Evolutionary conservation across 2,113 vertebrate genomes (phyloP), one percentile per base, ranked within the genome.

Genomic region (Colossoma macropomum): DNA sequence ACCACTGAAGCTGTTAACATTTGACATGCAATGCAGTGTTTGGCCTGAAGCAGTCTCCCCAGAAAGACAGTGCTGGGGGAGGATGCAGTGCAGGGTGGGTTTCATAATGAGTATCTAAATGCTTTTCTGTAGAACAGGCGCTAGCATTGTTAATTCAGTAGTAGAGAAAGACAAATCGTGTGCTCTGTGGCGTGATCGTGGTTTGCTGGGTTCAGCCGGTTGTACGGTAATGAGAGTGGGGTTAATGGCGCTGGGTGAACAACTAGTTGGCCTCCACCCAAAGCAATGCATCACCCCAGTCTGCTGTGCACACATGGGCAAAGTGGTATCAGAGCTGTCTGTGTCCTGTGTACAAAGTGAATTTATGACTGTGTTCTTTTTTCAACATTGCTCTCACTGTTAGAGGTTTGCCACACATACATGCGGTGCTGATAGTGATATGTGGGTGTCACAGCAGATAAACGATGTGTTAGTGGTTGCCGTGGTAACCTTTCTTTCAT

Each of bases 271-370:
- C 66, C 19, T 70, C 32, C 34, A 41, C 17, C 66, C 66, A 70
- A n/a, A 70, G 66, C 34, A 23, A 70, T 70, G 66, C 34, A 41
- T 70, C 87, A 87, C 85, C 84, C 79, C 56, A 28, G 50, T 23
- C 63, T 45, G 71, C 68, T 69, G 66, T 82, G 73, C 83, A 32
- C 23, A 16, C 34, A n/a, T 50, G 30, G 34, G 23, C 52, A 17
- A 27, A 11, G 25, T 25, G 50, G 65, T 30, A 68, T 76, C 63
- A 13, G 27, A 41, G 23, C 28, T 52, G 73, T 60, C 38, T 69
- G 52, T 45, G 13, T 27, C 4, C n/a, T 27, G 41, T 79, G 45
- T 54, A 38, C 19, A 82, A 68, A 17, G 34, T 1, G 23, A 54
- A 66, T n/a, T 50, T 48, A 63, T 56, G 73, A 17, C 23, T 16